Conservation (phyloP, 2,113 vertebrate species). For the Taxidea taxus region DNA sequence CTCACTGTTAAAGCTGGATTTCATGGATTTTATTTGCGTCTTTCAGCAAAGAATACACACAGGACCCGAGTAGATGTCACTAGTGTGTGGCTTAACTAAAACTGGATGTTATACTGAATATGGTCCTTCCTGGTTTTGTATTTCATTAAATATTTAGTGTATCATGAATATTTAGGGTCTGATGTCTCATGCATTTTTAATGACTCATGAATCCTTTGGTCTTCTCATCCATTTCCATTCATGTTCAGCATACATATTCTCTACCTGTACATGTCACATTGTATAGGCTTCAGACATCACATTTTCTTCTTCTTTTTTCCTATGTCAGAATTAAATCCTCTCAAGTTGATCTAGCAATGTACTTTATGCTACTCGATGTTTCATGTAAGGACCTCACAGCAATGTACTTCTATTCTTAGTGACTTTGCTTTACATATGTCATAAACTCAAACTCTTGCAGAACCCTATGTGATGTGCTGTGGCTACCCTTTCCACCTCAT, state of each 20-base stretch:
- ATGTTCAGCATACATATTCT: background rate
- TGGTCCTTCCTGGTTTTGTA: background rate
- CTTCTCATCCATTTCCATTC: background rate
- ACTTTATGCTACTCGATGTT: background rate
- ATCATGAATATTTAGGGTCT: background rate
- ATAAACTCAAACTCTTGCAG: background rate
- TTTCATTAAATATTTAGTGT: background rate
- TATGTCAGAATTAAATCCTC: background rate
- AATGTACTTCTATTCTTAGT: background rate
- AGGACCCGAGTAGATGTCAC: background rate
- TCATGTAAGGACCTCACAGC: background rate
- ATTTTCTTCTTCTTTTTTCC: background rate
- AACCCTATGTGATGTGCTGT: background rate
- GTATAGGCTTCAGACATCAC: background rate
- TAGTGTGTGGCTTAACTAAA: background rate
- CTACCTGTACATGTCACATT: background rate
- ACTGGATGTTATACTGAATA: background rate
- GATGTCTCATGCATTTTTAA: background rate
- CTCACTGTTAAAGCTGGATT: too few species aligned
- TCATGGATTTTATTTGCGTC: background rate
- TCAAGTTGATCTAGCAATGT: background rate
- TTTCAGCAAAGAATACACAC: background rate
- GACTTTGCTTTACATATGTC: background rate
- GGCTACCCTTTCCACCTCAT: accelerated
- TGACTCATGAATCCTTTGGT: background rate